Percentiles rank a stretch among this genome's conserved stretches.
Evolutionary conservation across 2,797 vertebrate genomes (phyloP).

Genomic region (Gambelia wislizenii): DNA sequence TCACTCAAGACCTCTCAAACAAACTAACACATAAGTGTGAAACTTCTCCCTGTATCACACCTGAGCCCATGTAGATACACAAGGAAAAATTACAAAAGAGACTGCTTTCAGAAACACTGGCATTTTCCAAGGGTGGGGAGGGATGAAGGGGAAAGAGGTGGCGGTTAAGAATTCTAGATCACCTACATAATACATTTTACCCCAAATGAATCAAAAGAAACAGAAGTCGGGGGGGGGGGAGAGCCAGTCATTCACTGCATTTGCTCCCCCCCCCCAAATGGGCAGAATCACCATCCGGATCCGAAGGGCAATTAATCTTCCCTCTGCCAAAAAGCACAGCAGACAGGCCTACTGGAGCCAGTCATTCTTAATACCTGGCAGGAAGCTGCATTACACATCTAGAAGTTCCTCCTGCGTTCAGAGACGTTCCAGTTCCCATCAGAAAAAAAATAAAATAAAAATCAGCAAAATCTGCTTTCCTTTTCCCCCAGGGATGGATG

Average conservation of each 20-base stretch:
- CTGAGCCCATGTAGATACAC: background rate
- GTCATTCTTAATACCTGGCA: background rate
- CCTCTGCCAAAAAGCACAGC: background rate
- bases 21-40: background rate
- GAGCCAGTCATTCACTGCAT: background rate
- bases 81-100: background rate
- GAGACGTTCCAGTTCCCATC: background rate
- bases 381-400: background rate
- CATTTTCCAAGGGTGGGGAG: background rate
- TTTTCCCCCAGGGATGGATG: background rate
- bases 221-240: background rate
- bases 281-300: background rate
- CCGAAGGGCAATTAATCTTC: background rate
- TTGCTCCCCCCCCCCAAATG: background rate
- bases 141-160: no score
- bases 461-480: no score
- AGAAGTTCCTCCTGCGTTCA: background rate
- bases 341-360: background rate
- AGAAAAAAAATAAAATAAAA: background rate
- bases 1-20: background rate
- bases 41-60: conserved; percentile 9
- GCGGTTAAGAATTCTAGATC: background rate
- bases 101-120: background rate
- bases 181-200: background rate
- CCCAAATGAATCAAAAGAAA: background rate